Percentiles rank a stretch among this genome's conserved stretches.
phyloP scores from a whole-genome alignment of 1,140 invertebrate genomes.

The Nomia melanderi region DNA sequence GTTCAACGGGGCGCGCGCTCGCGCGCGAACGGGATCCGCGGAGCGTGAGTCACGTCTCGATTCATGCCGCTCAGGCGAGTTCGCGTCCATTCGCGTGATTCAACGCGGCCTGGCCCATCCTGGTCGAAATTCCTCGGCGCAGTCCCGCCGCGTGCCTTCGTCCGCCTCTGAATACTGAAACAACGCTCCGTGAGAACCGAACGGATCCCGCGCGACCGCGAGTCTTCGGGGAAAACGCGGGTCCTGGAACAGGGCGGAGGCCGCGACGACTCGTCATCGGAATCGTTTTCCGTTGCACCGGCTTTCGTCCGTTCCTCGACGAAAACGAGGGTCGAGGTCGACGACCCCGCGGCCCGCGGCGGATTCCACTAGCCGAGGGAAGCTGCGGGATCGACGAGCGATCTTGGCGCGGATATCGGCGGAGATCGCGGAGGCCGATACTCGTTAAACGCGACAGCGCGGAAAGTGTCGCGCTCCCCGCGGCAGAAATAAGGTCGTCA shows the following conservation, averaged over 20 bases:
- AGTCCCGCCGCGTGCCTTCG: constrained; percentile 29
- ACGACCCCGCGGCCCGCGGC: too few relatives aligned
- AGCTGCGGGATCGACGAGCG: too few relatives aligned
- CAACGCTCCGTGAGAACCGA: constrained; percentile 26
- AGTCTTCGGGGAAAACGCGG: not conserved
- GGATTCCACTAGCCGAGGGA: not conserved
- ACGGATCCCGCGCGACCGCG: constrained; percentile 6
- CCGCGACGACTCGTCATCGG: not conserved
- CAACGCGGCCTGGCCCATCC: constrained; percentile 29
- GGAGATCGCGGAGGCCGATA: not conserved
- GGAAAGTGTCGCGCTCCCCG: constrained; percentile 14
- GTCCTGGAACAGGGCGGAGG: not conserved
- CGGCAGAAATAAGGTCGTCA: constrained; percentile 16
- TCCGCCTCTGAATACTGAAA: constrained; percentile 51
- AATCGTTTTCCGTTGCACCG: too few relatives aligned
- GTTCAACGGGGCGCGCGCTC: constrained; percentile 22
- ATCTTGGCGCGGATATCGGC: not conserved
- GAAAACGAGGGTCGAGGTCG: too few relatives aligned
- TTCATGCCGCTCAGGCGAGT: constrained; percentile 5
- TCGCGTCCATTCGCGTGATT: constrained; percentile 39
- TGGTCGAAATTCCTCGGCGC: constrained; percentile 53
- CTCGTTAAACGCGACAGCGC: not conserved
- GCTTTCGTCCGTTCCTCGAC: too few relatives aligned
- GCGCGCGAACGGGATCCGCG: constrained; percentile 3
- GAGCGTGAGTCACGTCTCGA: constrained; percentile 46